Percentiles rank a stretch among this genome's conserved stretches.
Conservation (phyloP, 2,888 invertebrate species). For the Agriotes lineatus region DNA sequence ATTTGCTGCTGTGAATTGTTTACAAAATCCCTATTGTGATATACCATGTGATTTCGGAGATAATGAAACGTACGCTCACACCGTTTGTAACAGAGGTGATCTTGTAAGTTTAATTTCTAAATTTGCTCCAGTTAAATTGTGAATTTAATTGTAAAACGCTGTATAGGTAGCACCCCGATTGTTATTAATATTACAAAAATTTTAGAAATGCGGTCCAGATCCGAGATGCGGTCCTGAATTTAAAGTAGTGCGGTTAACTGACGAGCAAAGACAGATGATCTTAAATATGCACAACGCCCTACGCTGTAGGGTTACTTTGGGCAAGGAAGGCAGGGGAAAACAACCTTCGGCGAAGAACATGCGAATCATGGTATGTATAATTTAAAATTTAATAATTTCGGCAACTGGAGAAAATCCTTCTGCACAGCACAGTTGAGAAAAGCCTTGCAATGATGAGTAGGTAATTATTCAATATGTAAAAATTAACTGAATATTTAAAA, state of each 20-base stretch:
- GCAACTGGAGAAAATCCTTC: background rate
- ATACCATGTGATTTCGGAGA: conserved; percentile 32
- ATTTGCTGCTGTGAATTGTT: background rate
- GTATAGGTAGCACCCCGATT: background rate
- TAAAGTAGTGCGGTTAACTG: conserved; percentile 54
- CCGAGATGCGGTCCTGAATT: conserved; percentile 59
- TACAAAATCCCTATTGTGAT: conserved; percentile 34
- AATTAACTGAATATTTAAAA: too few relatives aligned
- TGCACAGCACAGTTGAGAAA: too few relatives aligned
- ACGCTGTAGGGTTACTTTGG: conserved; percentile 60
- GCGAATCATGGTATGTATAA: conserved; percentile 57
- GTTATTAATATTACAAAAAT: conserved; percentile 14
- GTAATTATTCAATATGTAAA: too few relatives aligned
- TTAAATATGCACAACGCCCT: conserved; percentile 61
- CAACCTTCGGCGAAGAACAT: conserved; percentile 63
- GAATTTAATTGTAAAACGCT: background rate
- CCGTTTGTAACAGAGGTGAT: conserved; percentile 28
- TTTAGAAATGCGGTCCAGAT: conserved; percentile 60
- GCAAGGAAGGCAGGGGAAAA: conserved; percentile 58
- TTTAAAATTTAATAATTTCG: background rate
- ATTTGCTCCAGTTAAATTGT: too few relatives aligned
- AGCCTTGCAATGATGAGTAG: too few relatives aligned
- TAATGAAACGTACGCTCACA: conserved; percentile 10
- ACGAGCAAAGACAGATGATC: conserved; percentile 58
- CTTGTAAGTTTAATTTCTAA: too few relatives aligned